Evolutionary conservation across 2,888 invertebrate species (phyloP).

Genomic region (Ochropleura plecta): DNA sequence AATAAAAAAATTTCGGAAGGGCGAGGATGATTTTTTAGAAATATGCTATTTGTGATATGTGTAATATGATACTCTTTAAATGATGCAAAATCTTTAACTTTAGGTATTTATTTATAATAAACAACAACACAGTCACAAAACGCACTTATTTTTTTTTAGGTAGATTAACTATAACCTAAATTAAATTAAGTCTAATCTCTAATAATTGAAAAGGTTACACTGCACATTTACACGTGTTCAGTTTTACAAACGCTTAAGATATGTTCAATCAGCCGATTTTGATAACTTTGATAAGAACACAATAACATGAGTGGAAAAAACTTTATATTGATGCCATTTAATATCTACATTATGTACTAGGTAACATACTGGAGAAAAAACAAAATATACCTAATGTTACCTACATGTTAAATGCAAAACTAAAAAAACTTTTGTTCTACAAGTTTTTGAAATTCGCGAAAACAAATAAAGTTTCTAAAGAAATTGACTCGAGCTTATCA

Average conservation of each 20-base stretch:
- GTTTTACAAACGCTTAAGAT: constrained; percentile 32
- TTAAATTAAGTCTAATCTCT: neutral
- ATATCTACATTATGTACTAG: neutral
- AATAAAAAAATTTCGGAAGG: neutral
- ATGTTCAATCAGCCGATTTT: constrained; percentile 16
- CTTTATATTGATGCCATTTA: neutral
- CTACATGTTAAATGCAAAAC: neutral
- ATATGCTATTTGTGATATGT: neutral
- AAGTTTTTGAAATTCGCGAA: too few species aligned
- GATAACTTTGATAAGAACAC: constrained; percentile 34
- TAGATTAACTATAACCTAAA: too few species aligned
- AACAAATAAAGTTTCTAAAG: too few species aligned
- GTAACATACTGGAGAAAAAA: neutral
- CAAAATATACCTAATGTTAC: neutral
- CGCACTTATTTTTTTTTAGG: too few species aligned
- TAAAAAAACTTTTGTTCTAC: neutral
- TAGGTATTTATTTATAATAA: too few species aligned
- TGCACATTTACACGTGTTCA: constrained; percentile 15
- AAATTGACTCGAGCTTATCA: neutral
- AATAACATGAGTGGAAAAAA: constrained; percentile 18
- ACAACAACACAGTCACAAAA: neutral
- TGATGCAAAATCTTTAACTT: neutral
- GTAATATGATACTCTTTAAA: too few species aligned
- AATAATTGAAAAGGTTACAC: neutral
- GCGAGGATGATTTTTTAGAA: neutral